These are phyloP conservation scores for Metalampra italica DNA, from an alignment of 2,888 invertebrate genomes.

Conservation along the genomic window DNA sequence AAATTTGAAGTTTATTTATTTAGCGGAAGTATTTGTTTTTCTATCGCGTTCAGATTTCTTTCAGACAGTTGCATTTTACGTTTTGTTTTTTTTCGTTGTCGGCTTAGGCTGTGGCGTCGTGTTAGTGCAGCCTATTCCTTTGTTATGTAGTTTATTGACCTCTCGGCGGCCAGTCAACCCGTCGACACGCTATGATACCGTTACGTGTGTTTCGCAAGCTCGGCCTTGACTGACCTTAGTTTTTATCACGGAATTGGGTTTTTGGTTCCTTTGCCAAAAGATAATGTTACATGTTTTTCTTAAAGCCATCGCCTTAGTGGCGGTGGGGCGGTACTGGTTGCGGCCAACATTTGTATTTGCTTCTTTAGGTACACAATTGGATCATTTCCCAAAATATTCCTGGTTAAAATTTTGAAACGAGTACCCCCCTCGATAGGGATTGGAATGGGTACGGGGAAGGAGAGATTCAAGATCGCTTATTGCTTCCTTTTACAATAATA, in stretches of 20 bases:
- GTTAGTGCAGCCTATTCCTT: slow-evolving; percentile 27
- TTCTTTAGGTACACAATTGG: too few species aligned
- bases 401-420: too few species aligned
- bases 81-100: not conserved
- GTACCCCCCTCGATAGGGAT: too few species aligned
- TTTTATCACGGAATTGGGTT: slow-evolving; percentile 9
- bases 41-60: too few species aligned
- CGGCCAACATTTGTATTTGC: too few species aligned
- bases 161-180: slow-evolving; percentile 45
- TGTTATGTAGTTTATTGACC: slow-evolving; percentile 52
- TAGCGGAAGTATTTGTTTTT: too few species aligned
- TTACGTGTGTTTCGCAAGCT: slow-evolving; percentile 37
- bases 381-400: too few species aligned
- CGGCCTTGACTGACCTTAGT: slow-evolving; percentile 22
- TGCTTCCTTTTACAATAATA: too few species aligned
- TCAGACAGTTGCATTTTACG: not conserved
- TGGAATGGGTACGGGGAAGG: too few species aligned
- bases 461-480: too few species aligned
- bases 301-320: not conserved
- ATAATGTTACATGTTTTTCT: not conserved
- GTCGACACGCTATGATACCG: slow-evolving; percentile 32
- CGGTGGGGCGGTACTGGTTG: too few species aligned
- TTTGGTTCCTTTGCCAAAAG: slow-evolving; percentile 9
- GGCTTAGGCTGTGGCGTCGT: not conserved
- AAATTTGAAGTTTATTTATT: too few species aligned